These are phyloP conservation scores for Eublepharis macularius DNA, from an alignment of 2,113 vertebrate genomes.

Conservation along the genomic window DNA sequence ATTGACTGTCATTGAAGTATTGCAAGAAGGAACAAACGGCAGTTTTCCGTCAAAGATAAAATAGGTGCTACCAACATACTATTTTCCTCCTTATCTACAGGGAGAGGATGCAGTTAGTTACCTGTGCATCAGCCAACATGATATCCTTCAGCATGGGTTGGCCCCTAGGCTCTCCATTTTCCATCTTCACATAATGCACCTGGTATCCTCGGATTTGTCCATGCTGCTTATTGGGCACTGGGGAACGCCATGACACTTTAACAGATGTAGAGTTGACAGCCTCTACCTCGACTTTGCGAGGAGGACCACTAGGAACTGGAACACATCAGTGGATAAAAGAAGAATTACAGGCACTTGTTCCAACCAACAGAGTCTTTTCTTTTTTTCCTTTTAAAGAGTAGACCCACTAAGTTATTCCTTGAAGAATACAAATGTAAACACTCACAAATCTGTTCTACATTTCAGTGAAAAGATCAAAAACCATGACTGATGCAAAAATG, in stretches of 20 bases:
- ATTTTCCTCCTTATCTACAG: background rate
- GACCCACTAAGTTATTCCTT: conserved; percentile 78
- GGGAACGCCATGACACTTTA: conserved; percentile 98
- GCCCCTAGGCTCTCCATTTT: conserved; percentile 93
- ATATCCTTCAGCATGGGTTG: conserved; percentile 97
- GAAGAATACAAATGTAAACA: conserved; percentile 81
- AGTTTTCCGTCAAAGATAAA: background rate
- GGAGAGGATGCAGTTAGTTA: conserved; percentile 62
- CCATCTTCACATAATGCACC: conserved; percentile 97
- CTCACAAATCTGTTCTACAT: conserved; percentile 79
- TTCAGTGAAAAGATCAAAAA: conserved; percentile 94
- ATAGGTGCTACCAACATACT: background rate
- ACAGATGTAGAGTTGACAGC: conserved; percentile 99
- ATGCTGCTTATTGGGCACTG: conserved; percentile 96
- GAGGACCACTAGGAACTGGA: conserved; percentile 99
- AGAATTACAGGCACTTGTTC: conserved; percentile 88
- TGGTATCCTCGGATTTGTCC: conserved; percentile 99
- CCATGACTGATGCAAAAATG: conserved; percentile 92
- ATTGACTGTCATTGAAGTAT: too few species aligned
- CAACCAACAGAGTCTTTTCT: conserved; percentile 71
- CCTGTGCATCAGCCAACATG: conserved; percentile 98
- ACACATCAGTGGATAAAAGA: conserved; percentile 96
- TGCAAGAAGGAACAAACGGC: background rate
- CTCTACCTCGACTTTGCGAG: conserved; percentile 99
- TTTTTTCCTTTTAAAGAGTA: conserved; percentile 69